phyloP scores from a whole-genome alignment of 2,113 vertebrate species.

The Cyprinodon variegatus region DNA sequence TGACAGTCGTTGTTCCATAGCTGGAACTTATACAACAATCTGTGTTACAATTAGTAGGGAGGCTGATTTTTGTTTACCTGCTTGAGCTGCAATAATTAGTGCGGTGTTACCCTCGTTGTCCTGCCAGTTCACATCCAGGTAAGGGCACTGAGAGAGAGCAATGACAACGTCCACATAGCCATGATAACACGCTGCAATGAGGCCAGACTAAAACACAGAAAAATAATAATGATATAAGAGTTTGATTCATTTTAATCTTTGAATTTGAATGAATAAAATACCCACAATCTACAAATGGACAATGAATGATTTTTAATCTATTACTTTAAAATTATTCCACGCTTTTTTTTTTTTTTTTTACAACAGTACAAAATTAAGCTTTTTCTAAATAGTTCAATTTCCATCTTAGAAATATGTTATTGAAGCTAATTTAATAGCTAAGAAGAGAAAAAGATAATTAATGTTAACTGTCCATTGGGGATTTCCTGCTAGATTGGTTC shows the following conservation, averaged over 20 bases:
- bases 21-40: background rate
- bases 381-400: too few relatives aligned
- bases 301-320: background rate
- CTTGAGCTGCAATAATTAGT: conserved; percentile 93
- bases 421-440: too few relatives aligned
- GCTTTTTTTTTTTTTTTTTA: background rate
- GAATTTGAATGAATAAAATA: background rate
- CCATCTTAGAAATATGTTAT: too few relatives aligned
- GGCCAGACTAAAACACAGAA: conserved; percentile 83
- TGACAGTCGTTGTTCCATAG: background rate
- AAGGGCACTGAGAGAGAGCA: conserved; percentile 89
- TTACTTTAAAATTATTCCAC: too few relatives aligned
- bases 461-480: too few relatives aligned
- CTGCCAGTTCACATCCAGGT: conserved; percentile 96
- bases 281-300: background rate
- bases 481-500: too few relatives aligned
- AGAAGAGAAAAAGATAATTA: too few relatives aligned
- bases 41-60: background rate
- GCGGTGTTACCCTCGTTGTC: conserved; percentile 98
- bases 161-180: conserved; percentile 93
- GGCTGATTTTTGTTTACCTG: conserved; percentile 83
- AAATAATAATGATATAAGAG: background rate
- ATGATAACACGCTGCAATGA: conserved; percentile 93
- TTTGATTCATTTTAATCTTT: conserved; percentile 1
- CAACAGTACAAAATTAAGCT: background rate